Conservation (phyloP, 2,113 vertebrate genomes). For the Vicugna pacos region DNA sequence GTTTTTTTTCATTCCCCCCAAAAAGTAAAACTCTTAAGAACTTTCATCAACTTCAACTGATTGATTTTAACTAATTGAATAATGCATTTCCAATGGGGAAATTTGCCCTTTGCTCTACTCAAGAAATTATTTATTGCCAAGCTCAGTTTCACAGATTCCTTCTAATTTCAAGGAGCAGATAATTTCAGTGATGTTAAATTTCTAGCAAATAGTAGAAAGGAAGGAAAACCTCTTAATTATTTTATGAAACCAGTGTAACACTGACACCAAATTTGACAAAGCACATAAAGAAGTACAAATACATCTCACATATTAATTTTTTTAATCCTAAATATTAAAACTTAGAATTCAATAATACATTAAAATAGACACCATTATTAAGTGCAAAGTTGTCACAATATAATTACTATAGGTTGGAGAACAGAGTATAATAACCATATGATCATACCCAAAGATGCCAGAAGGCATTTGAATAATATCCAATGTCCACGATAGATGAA, state of each 20-base stretch:
- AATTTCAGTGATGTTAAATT: not conserved
- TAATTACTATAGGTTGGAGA: not conserved
- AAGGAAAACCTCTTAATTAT: not conserved
- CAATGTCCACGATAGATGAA: not conserved
- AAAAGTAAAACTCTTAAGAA: not conserved
- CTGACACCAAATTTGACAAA: constrained; percentile 35
- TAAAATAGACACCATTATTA: not conserved
- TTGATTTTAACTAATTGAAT: not conserved
- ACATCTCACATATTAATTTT: not conserved
- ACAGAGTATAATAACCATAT: not conserved
- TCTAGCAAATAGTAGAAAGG: not conserved
- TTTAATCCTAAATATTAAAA: constrained; percentile 31
- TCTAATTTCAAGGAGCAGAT: not conserved
- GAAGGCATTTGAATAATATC: constrained; percentile 40
- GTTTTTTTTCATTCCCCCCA: not conserved
- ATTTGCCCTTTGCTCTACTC: not conserved
- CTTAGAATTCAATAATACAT: not conserved
- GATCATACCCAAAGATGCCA: not conserved
- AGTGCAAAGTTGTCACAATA: not conserved
- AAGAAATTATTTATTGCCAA: not conserved
- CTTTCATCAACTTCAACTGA: constrained; percentile 22
- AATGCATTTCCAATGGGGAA: not conserved
- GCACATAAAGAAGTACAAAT: constrained; percentile 5
- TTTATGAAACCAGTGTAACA: not conserved
- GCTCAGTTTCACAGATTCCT: constrained; percentile 2